Percentiles rank a stretch among this genome's conserved stretches.
Conservation (phyloP, 2,797 vertebrate genomes). For the Gila robusta region DNA sequence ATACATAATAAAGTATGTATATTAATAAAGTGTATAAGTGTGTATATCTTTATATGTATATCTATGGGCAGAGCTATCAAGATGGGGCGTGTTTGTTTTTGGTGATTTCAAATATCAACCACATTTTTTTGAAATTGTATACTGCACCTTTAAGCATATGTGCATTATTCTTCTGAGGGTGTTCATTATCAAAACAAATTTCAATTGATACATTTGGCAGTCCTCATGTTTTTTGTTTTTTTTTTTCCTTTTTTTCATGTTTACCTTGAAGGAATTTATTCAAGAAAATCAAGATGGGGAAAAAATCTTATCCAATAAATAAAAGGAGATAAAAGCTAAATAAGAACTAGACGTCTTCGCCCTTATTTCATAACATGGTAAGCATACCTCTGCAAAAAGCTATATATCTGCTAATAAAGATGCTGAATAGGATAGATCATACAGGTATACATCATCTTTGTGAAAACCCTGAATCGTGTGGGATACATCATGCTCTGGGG, state of each 20-base stretch:
- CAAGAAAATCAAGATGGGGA: not conserved
- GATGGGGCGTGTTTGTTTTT: too few species aligned
- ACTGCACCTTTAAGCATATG: not conserved
- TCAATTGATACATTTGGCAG: not conserved
- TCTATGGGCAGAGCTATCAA: too few species aligned
- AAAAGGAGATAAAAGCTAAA: not conserved
- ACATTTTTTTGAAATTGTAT: too few species aligned
- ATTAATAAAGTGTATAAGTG: too few species aligned
- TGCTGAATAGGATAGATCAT: not conserved
- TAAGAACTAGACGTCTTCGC: not conserved
- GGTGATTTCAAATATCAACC: too few species aligned
- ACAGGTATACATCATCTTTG: not conserved
- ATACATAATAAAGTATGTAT: too few species aligned
- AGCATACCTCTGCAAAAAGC: not conserved
- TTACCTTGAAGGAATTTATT: conserved; percentile 16
- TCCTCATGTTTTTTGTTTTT: not conserved
- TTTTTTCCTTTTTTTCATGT: not conserved
- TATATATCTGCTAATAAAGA: not conserved
- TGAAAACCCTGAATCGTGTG: not conserved
- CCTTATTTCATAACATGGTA: not conserved
- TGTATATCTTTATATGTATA: too few species aligned
- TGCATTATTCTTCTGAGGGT: not conserved
- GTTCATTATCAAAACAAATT: not conserved
- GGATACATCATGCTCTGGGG: not conserved
- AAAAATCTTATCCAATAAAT: not conserved